phyloP scores from a whole-genome alignment of 2,888 invertebrate genomes.

The Syrista parreyssii region DNA sequence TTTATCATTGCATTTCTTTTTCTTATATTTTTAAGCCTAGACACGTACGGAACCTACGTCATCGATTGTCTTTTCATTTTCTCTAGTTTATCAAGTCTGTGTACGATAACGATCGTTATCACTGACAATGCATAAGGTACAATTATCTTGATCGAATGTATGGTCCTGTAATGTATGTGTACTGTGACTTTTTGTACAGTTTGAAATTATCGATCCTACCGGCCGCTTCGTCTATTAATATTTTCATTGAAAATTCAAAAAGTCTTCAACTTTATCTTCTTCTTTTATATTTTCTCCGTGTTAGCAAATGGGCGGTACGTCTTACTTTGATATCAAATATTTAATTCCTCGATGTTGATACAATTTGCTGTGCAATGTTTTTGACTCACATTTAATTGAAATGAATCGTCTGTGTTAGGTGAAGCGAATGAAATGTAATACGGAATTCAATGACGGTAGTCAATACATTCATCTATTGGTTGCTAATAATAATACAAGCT shows the following conservation, averaged over 20 bases:
- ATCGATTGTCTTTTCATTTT: background rate
- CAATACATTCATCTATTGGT: background rate
- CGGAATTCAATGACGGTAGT: background rate
- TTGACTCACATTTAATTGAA: background rate
- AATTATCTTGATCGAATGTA: background rate
- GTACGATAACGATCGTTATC: background rate
- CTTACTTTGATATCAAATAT: background rate
- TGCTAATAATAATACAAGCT: background rate
- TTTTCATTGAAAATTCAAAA: background rate
- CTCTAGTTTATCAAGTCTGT: background rate
- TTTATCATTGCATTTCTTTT: background rate
- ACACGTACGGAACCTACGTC: background rate
- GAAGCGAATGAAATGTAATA: background rate
- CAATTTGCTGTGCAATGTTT: background rate
- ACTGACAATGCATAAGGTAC: background rate
- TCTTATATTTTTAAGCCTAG: background rate
- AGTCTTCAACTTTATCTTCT: background rate
- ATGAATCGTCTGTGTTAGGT: background rate
- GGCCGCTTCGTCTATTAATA: background rate
- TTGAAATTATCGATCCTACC: background rate
- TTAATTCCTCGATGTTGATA: background rate
- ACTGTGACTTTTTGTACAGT: background rate
- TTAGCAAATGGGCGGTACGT: background rate
- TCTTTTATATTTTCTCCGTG: background rate
- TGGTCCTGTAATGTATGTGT: background rate